These are phyloP conservation scores for Orthonyx spaldingii DNA, from an alignment of 2,113 vertebrate genomes.

Conservation along the genomic window DNA sequence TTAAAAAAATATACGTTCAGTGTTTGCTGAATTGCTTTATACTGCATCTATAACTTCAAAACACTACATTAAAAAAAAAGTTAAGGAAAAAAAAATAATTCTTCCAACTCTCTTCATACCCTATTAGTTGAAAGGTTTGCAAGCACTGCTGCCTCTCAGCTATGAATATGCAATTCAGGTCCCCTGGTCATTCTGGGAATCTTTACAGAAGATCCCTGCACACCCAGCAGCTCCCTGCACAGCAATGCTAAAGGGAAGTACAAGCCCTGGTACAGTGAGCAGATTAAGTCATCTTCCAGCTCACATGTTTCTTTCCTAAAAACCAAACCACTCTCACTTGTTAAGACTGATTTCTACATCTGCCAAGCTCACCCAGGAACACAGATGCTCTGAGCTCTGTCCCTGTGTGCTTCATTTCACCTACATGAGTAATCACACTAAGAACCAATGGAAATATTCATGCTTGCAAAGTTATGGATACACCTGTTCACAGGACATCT, in stretches of 20 bases:
- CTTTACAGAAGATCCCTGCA: neutral
- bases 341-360: neutral
- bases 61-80: neutral
- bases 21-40: conserved; percentile 16
- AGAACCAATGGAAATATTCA: neutral
- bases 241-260: neutral
- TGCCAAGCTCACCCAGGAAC: neutral
- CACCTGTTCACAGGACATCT: neutral
- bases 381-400: neutral
- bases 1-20: conserved; percentile 20
- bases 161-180: neutral
- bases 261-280: neutral
- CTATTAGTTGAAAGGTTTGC: neutral
- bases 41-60: neutral
- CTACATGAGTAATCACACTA: neutral
- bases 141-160: neutral
- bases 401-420: neutral
- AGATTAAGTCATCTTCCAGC: neutral
- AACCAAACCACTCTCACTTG: neutral
- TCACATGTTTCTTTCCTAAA: neutral
- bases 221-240: neutral
- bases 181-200: neutral
- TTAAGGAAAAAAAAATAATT: neutral
- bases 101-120: neutral
- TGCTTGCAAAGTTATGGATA: neutral